Conservation (phyloP, 2,113 vertebrate genomes). For the Ochotona curzoniae region DNA sequence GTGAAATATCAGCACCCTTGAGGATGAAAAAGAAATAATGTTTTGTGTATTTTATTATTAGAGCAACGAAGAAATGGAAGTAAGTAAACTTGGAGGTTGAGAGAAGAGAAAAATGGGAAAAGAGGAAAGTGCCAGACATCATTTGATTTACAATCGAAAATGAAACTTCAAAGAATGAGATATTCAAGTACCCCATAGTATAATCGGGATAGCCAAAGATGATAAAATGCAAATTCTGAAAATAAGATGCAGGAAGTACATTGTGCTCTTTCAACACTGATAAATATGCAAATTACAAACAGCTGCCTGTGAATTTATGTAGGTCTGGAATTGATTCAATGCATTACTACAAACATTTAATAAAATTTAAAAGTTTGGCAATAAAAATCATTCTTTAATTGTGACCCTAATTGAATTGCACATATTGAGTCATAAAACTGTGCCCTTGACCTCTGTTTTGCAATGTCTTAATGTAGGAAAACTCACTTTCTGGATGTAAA, state of each 20-base stretch:
- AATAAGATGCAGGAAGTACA: constrained; percentile 72
- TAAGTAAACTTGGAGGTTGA: constrained; percentile 72
- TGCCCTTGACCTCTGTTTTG: constrained; percentile 38
- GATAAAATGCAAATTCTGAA: constrained; percentile 76
- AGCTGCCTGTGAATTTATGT: constrained; percentile 73
- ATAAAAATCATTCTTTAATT: constrained; percentile 74
- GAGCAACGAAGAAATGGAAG: constrained; percentile 81
- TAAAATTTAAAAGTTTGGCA: constrained; percentile 75
- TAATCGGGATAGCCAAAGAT: constrained; percentile 66
- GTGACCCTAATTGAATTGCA: constrained; percentile 30
- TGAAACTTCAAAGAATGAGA: constrained; percentile 75
- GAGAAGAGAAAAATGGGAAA: constrained; percentile 69
- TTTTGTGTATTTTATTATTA: constrained; percentile 77
- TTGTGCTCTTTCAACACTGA: constrained; percentile 71
- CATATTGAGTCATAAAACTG: constrained; percentile 36
- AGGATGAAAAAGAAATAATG: constrained; percentile 34
- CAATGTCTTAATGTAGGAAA: constrained; percentile 42
- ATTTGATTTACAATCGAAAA: constrained; percentile 79
- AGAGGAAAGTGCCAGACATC: constrained; percentile 68
- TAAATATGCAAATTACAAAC: constrained; percentile 78
- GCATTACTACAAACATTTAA: constrained; percentile 75
- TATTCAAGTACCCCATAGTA: constrained; percentile 73
- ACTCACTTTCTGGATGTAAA: not conserved
- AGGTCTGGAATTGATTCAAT: constrained; percentile 71
- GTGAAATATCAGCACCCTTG: not conserved